Conservation (phyloP, 2,113 vertebrate species). For the Protobothrops mucrosquamatus region DNA sequence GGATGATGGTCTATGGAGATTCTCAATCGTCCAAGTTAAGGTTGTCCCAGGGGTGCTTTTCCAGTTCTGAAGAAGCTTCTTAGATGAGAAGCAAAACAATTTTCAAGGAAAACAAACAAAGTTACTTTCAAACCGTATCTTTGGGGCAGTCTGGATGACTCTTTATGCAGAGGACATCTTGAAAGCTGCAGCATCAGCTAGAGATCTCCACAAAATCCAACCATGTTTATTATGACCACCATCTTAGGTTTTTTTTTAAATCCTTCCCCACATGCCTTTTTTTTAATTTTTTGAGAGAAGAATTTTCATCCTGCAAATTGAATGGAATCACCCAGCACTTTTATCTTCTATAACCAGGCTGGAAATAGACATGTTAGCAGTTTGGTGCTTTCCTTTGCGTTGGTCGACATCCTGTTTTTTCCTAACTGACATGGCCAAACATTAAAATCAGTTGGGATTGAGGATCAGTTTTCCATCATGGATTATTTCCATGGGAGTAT, state of each 20-base stretch:
- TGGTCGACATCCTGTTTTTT: neutral
- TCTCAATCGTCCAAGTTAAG: neutral
- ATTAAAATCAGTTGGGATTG: neutral
- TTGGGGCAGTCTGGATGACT: neutral
- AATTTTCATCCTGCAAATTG: neutral
- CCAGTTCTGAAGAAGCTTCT: neutral
- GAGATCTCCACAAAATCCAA: neutral
- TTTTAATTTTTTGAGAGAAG: neutral
- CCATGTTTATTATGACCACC: neutral
- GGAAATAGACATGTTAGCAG: neutral
- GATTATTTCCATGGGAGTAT: neutral
- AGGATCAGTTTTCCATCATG: neutral
- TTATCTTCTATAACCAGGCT: neutral
- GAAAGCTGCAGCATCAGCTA: neutral
- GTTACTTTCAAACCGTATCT: neutral
- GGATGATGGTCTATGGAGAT: neutral
- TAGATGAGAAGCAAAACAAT: neutral
- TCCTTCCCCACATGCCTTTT: neutral
- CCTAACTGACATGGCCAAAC: neutral
- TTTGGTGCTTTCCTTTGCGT: neutral
- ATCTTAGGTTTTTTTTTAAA: neutral
- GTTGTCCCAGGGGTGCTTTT: neutral
- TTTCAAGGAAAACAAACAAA: neutral
- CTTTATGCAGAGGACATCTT: neutral
- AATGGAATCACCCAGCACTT: neutral